Evolutionary conservation across 2,113 vertebrate species (phyloP).

Genomic region (Danionella cerebrum): DNA sequence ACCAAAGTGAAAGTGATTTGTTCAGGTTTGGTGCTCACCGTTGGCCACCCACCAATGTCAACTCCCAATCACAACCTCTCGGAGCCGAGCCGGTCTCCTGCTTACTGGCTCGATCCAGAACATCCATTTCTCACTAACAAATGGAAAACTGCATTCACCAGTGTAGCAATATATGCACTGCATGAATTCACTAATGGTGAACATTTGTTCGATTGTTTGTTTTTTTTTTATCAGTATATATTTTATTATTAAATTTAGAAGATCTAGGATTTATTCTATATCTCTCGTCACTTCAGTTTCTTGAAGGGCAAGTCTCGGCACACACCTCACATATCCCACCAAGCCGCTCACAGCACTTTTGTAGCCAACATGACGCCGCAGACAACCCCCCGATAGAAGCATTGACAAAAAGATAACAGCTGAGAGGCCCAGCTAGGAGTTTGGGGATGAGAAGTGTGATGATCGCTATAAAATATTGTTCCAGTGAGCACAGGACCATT

Average conservation of each 20-base stretch:
- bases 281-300: conserved; percentile 1
- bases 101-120: neutral
- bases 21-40: neutral
- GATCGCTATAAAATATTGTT: conserved; percentile 22
- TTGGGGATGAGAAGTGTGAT: neutral
- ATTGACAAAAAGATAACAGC: conserved; percentile 7
- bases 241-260: too few relatives aligned
- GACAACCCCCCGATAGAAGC: neutral
- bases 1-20: conserved; percentile 14
- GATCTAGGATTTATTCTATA: conserved; percentile 9
- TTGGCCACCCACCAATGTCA: neutral
- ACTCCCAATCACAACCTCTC: conserved; percentile 6
- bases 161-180: too few relatives aligned
- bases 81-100: neutral
- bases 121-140: too few relatives aligned
- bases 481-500: conserved; percentile 20
- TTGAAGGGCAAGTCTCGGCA: conserved; percentile 3
- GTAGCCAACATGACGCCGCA: neutral
- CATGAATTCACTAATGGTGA: too few relatives aligned
- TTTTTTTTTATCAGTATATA: too few relatives aligned
- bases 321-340: conserved; percentile 10
- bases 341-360: neutral
- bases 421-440: neutral
- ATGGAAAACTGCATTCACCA: too few relatives aligned
- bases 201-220: neutral